phyloP scores from a whole-genome alignment of 2,797 vertebrate species.

The Myripristis murdjan region DNA sequence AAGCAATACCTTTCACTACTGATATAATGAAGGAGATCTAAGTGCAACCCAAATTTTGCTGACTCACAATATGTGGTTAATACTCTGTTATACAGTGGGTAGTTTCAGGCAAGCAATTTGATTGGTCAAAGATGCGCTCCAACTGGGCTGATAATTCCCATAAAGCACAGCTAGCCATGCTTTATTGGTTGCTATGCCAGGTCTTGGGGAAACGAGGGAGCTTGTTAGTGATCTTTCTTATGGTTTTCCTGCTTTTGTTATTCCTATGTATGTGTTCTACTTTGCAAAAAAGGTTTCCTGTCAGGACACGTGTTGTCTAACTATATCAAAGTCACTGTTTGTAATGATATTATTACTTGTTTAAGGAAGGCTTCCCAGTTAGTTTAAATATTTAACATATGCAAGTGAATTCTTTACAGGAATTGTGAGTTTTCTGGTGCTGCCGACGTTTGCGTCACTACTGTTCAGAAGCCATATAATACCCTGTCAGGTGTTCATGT shows the following conservation, averaged over 20 bases:
- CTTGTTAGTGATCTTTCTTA: conserved; percentile 36
- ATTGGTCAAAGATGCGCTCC: conserved; percentile 58
- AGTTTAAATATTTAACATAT: too few relatives aligned
- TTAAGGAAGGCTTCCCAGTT: too few relatives aligned
- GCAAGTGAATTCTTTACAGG: too few relatives aligned
- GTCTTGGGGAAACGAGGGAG: conserved; percentile 42
- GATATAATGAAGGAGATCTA: conserved; percentile 42
- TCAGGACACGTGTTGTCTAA: conserved; percentile 24
- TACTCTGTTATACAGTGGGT: conserved; percentile 61
- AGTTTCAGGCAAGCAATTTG: conserved; percentile 63
- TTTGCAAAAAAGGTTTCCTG: conserved; percentile 35
- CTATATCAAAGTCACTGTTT: conserved; percentile 19
- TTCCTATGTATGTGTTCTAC: conserved; percentile 19
- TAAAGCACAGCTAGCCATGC: conserved; percentile 64
- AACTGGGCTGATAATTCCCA: conserved; percentile 61
- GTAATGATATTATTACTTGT: too few relatives aligned
- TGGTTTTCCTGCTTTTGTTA: conserved; percentile 11
- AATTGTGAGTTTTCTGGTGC: too few relatives aligned
- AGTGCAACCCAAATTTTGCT: conserved; percentile 54
- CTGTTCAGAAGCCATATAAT: too few relatives aligned
- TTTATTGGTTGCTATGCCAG: conserved; percentile 61
- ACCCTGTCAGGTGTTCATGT: too few relatives aligned
- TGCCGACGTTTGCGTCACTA: too few relatives aligned
- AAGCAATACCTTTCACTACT: conserved; percentile 41
- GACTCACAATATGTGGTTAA: conserved; percentile 64